Conservation (phyloP, 2,888 invertebrate genomes). For the Lordiphosa fenestrarum region DNA sequence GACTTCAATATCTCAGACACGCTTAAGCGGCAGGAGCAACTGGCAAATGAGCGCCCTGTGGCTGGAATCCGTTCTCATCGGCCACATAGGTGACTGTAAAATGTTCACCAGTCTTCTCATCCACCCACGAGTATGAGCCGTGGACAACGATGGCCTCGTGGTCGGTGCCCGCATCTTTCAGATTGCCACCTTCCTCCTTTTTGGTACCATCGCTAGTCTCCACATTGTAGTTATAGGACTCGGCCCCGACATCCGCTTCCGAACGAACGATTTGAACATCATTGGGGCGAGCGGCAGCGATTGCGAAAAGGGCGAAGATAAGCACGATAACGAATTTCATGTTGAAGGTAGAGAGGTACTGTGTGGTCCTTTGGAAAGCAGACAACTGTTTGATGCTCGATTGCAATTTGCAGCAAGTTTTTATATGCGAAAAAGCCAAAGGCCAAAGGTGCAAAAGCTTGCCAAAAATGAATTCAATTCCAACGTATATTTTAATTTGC, state of each 20-base stretch:
- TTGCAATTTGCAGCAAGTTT: constrained; percentile 23
- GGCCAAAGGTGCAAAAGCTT: constrained; percentile 33
- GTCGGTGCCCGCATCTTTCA: constrained; percentile 67
- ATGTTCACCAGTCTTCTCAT: constrained; percentile 71
- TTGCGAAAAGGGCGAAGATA: constrained; percentile 50
- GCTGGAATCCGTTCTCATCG: constrained; percentile 80
- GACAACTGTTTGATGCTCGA: constrained; percentile 31
- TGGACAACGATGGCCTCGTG: constrained; percentile 81
- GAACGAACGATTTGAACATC: constrained; percentile 32
- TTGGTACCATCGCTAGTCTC: constrained; percentile 31
- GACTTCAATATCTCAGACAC: too few species aligned
- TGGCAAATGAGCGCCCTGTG: constrained; percentile 75
- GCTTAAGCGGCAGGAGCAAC: constrained; percentile 79
- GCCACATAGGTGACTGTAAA: constrained; percentile 82
- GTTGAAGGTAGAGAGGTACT: constrained; percentile 19
- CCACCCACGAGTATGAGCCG: constrained; percentile 82
- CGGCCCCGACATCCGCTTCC: constrained; percentile 22
- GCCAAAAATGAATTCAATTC: constrained; percentile 19
- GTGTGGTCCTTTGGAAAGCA: constrained; percentile 22
- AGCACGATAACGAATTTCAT: constrained; percentile 64
- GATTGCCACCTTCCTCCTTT: too few species aligned
- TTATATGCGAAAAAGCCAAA: constrained; percentile 28
- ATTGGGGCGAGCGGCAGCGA: constrained; percentile 56
- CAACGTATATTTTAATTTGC: constrained; percentile 27
- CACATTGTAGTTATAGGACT: constrained; percentile 3